A percentile compares a stretch with the other conserved stretches of the same genome.
Evolutionary conservation across 2,888 invertebrate species (phyloP).

Genomic region (Meandrusa payeni): DNA sequence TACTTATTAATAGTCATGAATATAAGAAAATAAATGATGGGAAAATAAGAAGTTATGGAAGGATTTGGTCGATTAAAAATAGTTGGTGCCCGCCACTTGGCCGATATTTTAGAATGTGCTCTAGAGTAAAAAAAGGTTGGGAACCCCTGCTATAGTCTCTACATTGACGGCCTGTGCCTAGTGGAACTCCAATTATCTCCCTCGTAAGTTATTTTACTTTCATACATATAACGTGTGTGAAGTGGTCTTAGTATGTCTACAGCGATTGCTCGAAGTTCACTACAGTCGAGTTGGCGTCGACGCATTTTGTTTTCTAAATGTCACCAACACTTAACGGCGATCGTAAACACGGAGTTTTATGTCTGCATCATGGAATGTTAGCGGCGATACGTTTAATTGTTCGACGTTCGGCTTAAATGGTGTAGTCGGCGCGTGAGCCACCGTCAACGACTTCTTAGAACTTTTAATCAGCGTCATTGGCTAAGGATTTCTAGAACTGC

Average conservation of each 20-base stretch:
- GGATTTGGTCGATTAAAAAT: too few species aligned
- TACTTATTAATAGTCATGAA: too few species aligned
- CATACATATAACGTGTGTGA: background rate
- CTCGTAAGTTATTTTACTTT: too few species aligned
- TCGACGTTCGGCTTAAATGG: slow-evolving; percentile 4
- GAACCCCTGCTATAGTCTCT: too few species aligned
- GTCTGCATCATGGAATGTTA: slow-evolving; percentile 33
- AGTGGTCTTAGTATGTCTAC: slow-evolving; percentile 2
- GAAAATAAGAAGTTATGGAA: too few species aligned
- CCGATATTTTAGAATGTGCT: too few species aligned
- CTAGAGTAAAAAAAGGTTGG: too few species aligned
- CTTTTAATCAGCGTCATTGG: background rate
- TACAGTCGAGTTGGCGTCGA: slow-evolving; percentile 9
- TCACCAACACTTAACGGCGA: slow-evolving; percentile 22
- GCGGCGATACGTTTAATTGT: slow-evolving; percentile 13
- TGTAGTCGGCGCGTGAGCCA: slow-evolving; percentile 1
- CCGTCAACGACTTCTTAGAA: slow-evolving; percentile 1
- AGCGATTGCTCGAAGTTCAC: background rate
- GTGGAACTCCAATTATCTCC: too few species aligned
- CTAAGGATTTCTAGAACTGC: slow-evolving; percentile 1
- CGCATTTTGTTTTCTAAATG: slow-evolving; percentile 19
- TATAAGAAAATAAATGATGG: too few species aligned
- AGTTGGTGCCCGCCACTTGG: too few species aligned
- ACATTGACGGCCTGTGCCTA: too few species aligned
- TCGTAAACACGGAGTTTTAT: slow-evolving; percentile 52